These are phyloP conservation scores for Salarias fasciatus DNA, from an alignment of 2,797 vertebrate genomes.

Conservation along the genomic window DNA sequence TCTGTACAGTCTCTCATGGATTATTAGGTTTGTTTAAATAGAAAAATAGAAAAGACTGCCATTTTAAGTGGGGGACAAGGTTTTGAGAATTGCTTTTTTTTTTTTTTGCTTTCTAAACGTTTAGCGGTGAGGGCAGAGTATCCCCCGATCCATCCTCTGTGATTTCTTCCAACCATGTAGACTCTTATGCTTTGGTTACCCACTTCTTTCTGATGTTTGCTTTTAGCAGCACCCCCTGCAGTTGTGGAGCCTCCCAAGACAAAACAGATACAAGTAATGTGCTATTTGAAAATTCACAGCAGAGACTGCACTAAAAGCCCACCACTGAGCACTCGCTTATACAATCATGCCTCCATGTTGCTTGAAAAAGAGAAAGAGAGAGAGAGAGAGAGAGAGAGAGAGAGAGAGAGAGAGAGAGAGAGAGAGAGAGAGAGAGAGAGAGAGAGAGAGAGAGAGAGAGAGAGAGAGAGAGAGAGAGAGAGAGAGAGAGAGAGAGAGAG, in stretches of 20 bases:
- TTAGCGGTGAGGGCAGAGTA: background rate
- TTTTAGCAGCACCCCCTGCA: conserved; percentile 9
- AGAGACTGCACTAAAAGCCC: conserved; percentile 20
- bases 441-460: conserved; percentile 14
- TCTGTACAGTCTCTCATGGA: too few relatives aligned
- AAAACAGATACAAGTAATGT: conserved; percentile 23
- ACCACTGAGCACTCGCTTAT: background rate
- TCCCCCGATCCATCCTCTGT: background rate
- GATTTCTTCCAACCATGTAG: conserved; percentile 23
- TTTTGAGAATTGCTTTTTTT: background rate
- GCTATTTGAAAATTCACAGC: conserved; percentile 27
- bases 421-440: conserved; percentile 1
- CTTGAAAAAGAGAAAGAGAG: background rate
- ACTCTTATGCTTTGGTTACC: conserved; percentile 17
- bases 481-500: conserved; percentile 1
- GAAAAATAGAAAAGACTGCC: too few relatives aligned
- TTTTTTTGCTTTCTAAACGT: background rate
- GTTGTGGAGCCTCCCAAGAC: conserved; percentile 22
- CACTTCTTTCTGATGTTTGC: conserved; percentile 23
- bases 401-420: conserved; percentile 3
- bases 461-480: conserved; percentile 3
- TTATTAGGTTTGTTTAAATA: background rate
- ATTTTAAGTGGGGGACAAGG: too few relatives aligned
- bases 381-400: conserved; percentile 17
- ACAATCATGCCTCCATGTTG: conserved; percentile 4